Evolutionary conservation across 2,888 invertebrate genomes (phyloP).

Genomic region (Escarpia spicata): DNA sequence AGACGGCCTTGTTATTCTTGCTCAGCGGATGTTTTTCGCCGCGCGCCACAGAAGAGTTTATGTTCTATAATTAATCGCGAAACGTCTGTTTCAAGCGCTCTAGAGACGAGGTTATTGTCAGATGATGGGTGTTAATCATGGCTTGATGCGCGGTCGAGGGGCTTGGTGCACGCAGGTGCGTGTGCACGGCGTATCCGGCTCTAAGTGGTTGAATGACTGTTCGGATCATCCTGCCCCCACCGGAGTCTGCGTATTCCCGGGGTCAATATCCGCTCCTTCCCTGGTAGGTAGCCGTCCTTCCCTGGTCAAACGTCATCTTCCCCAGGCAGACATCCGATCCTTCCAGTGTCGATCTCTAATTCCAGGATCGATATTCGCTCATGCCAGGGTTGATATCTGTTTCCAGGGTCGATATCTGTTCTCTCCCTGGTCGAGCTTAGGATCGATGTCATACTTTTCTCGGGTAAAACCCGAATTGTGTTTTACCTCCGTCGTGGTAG

Average conservation of each 20-base stretch:
- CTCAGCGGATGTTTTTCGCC: background rate
- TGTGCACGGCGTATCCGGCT: background rate
- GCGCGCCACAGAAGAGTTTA: background rate
- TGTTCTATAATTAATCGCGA: constrained; percentile 6
- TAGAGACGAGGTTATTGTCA: background rate
- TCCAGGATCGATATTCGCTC: no score
- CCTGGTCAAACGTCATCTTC: background rate
- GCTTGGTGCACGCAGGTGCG: background rate
- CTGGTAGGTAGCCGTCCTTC: background rate
- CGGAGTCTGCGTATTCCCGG: background rate
- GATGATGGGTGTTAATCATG: background rate
- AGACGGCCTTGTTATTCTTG: background rate
- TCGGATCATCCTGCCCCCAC: background rate
- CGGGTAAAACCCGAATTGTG: no score
- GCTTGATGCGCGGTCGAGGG: background rate
- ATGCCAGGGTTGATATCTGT: no score
- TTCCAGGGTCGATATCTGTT: no score
- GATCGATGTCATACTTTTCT: no score
- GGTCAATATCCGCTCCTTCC: background rate
- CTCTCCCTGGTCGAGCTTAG: no score
- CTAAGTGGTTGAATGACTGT: background rate
- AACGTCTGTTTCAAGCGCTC: background rate
- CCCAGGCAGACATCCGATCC: background rate
- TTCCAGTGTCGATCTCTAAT: background rate
- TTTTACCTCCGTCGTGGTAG: no score